Base-by-base conservation (phyloP, 2,113 vertebrate species). In the Seriola quinqueradiata region DNA sequence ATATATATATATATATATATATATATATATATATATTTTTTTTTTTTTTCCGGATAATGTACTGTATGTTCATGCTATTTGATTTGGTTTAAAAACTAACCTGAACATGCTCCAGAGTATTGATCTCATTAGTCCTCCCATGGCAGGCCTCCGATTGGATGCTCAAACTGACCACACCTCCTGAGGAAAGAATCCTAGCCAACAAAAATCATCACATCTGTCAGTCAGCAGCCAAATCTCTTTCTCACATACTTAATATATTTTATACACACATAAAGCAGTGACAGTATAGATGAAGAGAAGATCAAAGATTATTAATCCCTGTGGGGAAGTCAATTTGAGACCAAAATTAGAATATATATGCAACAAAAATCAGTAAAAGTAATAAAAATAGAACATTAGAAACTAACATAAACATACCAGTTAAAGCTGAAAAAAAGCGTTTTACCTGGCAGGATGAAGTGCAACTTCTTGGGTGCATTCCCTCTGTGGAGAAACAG, bases 81-180 rank as follows among this genome's bases (percentile, higher is more conserved):
- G 54, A 60, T 34, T 54, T 65, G 4, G 21, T 77, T 19, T 50
- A 11, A 59, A 57, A 71, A 23, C 13, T 66, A 36, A 94, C 93
- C 92, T 92, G 90, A 50, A 93, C 94, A 71, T 92, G 91, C 83
- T 94, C 94, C 83, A 91, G 89, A 77, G 52, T 87, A 86, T 93
- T 95, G 92, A 95, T 87, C 87, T 91, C 87, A 88, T 89, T 89
- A 66, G 87, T 84, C 71, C 58, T 85, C 89, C 92, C 91, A 59
- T n/a, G 46, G 71, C 92, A 94, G 67, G 75, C 91, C 0, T 93
- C 89, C 63, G 94, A 89, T 44, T 81, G 89, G 82, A 95, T 87
- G 60, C 58, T 82, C 78, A 95, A 66, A 19, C 32, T 85, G 63
- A 92, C 83, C 70, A 58, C 55, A 38, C 73, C 86, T 65, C 85